Evolutionary conservation across 2,113 vertebrate genomes (phyloP), one percentile per base, ranked within the genome.

Genomic region (Larimichthys polyactis): DNA sequence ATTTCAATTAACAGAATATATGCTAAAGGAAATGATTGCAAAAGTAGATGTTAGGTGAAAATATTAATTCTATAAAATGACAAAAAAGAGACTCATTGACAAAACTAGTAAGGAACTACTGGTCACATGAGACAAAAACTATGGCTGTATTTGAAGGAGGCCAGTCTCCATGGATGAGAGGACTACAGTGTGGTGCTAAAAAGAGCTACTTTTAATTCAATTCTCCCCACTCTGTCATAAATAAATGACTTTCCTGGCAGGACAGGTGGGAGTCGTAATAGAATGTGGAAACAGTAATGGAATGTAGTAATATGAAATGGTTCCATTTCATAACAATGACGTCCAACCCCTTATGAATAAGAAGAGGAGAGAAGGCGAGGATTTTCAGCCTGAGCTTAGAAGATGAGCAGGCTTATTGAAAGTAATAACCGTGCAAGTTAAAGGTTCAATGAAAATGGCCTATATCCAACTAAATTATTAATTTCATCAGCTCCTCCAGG

Each of bases 401-500:
- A 79, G 78, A 83, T 79, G 81, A 84, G 82, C 79, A 78, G 71
- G 40, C 60, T 82, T 87, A 83, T 82, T 89, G 79, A 80, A 69
- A 85, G 89, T 81, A 86, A 89, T 89, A 90, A 80, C 48, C n/a
- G 27, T 66, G 73, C 3, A 0, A 78, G 78, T 81, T 83, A 85
- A 88, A 89, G 69, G 82, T 70, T 83, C 78, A 64, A 24, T 75
- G 75, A 74, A 81, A 90, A 84, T 59, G 54, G 70, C 24, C 40
- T 16, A 59, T 69, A 80, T 87, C 69, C 80, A 65, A 49, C 75
- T 80, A 75, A 78, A 86, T 81, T 82, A 95, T 95, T 96, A 51
- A 81, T 82, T 97, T 97, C 90, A 98, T 94, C 36, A 97, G 93
- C 81, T 97, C 96, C 86, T 97, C 96, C 59, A 97, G 94, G 65